These are phyloP conservation scores for Clytia hemisphaerica DNA, from an alignment of 30 jellyfish, hydroid and myxozoan genomes.

Conservation along the genomic window DNA sequence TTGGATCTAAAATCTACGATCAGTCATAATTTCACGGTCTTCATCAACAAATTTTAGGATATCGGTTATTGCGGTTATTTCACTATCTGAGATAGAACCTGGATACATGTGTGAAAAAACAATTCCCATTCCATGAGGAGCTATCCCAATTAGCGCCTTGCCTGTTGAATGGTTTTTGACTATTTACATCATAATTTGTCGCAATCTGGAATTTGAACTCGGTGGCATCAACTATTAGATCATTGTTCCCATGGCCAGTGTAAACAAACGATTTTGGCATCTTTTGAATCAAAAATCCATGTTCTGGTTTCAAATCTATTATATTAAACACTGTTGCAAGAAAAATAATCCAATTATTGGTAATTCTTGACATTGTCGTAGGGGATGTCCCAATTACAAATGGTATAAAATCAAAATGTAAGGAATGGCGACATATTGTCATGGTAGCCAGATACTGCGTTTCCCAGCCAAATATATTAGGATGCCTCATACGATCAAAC, in stretches of 20 bases:
- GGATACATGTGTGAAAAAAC: slow-evolving; percentile 14
- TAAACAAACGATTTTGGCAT: slow-evolving; percentile 14
- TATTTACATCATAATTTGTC: neutral
- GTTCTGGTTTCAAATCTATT: slow-evolving; percentile 13
- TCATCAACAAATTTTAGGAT: slow-evolving; percentile 13
- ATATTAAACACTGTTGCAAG: slow-evolving; percentile 8
- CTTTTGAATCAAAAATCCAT: slow-evolving; percentile 8
- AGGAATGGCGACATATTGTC: slow-evolving; percentile 17
- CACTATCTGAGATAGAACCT: slow-evolving; percentile 23
- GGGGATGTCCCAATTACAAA: slow-evolving; percentile 15
- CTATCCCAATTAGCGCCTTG: slow-evolving; percentile 21
- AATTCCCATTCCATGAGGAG: slow-evolving; percentile 37
- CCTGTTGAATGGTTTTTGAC: neutral
- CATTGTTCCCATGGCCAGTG: slow-evolving; percentile 18
- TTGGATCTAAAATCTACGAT: slow-evolving; percentile 22
- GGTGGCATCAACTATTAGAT: neutral
- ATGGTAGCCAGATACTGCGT: too few species aligned
- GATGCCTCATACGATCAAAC: too few species aligned
- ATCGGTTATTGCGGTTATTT: slow-evolving; percentile 17
- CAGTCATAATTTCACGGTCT: slow-evolving; percentile 28
- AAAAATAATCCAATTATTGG: neutral
- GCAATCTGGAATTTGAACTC: slow-evolving; percentile 1
- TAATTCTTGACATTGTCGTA: slow-evolving; percentile 1
- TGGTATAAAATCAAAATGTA: slow-evolving; percentile 6
- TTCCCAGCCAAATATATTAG: too few species aligned